Conservation (phyloP, 2,113 vertebrate genomes). For the Glareola pratincola region DNA sequence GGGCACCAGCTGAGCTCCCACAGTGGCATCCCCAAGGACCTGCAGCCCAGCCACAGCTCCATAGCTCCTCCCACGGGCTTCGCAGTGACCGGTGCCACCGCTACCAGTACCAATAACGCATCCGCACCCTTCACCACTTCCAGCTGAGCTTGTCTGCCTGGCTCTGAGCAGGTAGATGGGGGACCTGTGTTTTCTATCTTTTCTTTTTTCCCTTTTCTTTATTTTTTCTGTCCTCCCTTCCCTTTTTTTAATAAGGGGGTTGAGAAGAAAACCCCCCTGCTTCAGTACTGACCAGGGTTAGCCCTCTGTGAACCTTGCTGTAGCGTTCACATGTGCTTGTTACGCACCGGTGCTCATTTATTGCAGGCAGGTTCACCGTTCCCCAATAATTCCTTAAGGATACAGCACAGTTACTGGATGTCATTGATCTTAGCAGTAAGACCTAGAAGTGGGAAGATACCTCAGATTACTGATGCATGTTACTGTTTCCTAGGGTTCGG, state of each 20-base stretch:
- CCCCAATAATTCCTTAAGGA: constrained; percentile 66
- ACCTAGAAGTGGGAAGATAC: constrained; percentile 77
- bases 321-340: constrained; percentile 77
- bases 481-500: constrained; percentile 70
- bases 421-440: constrained; percentile 71
- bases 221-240: constrained; percentile 58
- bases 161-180: constrained; percentile 73
- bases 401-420: constrained; percentile 75
- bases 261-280: constrained; percentile 44
- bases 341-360: constrained; percentile 79
- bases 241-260: constrained; percentile 46
- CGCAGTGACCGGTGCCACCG: constrained; percentile 89
- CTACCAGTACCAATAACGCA: constrained; percentile 91
- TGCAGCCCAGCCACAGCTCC: constrained; percentile 99
- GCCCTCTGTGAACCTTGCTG: constrained; percentile 70
- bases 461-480: constrained; percentile 77
- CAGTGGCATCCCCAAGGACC: constrained; percentile 98
- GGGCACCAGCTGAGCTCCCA: constrained; percentile 97
- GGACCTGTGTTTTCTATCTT: constrained; percentile 72
- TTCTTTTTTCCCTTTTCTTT: constrained; percentile 58
- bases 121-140: constrained; percentile 87
- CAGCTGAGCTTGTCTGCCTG: constrained; percentile 78
- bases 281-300: constrained; percentile 68
- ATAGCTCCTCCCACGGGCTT: constrained; percentile 96
- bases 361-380: constrained; percentile 69